Evolutionary conservation across 2,113 vertebrate species (phyloP).

Genomic region (Echinops telfairi): DNA sequence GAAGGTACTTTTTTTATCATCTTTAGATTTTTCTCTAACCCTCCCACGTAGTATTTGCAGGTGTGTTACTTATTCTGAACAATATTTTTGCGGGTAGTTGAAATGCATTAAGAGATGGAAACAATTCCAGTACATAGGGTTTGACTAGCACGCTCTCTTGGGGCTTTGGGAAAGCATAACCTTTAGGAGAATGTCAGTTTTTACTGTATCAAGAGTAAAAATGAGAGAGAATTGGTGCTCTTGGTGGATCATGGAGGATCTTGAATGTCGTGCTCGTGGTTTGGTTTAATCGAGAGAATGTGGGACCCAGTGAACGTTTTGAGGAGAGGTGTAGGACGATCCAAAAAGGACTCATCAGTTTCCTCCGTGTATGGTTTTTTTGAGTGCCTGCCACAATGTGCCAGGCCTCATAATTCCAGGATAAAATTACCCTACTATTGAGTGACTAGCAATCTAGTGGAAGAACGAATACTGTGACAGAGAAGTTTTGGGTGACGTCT

Average conservation of each 20-base stretch:
- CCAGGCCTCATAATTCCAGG: background rate
- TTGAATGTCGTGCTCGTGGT: background rate
- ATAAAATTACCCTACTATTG: background rate
- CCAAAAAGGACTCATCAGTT: background rate
- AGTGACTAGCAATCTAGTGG: background rate
- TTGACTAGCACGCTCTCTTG: background rate
- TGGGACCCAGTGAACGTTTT: background rate
- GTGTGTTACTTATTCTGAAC: background rate
- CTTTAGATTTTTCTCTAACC: background rate
- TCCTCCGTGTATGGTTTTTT: background rate
- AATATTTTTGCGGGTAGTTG: background rate
- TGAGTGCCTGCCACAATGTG: background rate
- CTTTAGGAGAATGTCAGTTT: background rate
- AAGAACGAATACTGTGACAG: background rate
- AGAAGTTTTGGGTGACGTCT: slow-evolving; percentile 2
- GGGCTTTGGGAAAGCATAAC: background rate
- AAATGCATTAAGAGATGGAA: background rate
- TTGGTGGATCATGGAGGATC: background rate
- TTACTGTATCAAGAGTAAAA: background rate
- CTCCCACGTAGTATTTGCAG: background rate
- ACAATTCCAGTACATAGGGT: background rate
- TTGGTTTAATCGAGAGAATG: background rate
- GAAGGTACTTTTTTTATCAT: background rate
- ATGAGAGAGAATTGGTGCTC: background rate
- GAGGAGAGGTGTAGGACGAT: background rate